These are phyloP conservation scores for Carlito syrichta DNA, from an alignment of 2,113 vertebrate species.

Conservation along the genomic window DNA sequence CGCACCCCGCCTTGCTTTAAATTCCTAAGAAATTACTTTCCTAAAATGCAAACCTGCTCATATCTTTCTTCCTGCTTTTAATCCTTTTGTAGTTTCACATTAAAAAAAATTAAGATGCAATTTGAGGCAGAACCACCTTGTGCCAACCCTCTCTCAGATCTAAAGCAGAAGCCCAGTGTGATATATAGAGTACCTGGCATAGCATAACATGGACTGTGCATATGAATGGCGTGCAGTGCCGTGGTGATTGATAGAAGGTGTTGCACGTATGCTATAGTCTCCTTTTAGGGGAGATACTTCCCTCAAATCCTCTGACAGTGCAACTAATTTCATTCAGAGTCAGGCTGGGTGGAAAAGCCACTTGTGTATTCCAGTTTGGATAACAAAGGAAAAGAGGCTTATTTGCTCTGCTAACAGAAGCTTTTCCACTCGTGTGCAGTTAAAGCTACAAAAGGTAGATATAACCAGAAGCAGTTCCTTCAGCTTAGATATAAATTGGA, in stretches of 20 bases:
- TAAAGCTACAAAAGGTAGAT: background rate
- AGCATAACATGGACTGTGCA: background rate
- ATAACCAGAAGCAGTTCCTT: slow-evolving; percentile 3
- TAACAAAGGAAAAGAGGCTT: background rate
- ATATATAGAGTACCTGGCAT: background rate
- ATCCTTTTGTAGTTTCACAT: background rate
- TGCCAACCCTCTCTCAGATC: background rate
- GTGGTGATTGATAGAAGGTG: background rate
- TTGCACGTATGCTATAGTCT: background rate
- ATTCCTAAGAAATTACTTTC: background rate
- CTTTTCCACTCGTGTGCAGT: background rate
- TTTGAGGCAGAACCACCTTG: background rate
- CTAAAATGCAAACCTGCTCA: background rate
- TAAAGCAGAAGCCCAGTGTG: background rate
- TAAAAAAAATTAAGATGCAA: background rate
- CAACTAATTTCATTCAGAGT: background rate
- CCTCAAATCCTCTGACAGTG: background rate
- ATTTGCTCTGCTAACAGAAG: background rate
- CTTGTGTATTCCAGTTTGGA: background rate
- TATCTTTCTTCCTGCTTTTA: background rate
- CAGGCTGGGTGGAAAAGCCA: background rate
- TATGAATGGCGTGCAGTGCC: background rate
- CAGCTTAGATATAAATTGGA: background rate
- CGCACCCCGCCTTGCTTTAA: no score
- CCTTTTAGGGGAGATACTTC: background rate